Percentiles rank a stretch among this genome's conserved stretches.
phyloP scores from a whole-genome alignment of 2,113 vertebrate species.

The Lanius ludovicianus region DNA sequence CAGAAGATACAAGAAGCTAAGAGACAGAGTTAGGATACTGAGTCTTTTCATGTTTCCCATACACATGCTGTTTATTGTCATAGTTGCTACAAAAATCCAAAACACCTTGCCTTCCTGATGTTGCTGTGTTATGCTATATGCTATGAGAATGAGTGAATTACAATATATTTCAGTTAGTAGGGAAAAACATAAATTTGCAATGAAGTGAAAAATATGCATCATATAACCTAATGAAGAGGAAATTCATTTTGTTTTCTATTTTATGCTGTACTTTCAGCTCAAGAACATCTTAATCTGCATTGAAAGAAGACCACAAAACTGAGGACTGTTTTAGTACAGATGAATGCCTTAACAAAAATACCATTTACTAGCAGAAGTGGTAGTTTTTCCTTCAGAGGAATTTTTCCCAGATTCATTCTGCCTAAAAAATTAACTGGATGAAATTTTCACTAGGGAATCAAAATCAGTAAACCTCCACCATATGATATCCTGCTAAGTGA shows the following conservation, averaged over 20 bases:
- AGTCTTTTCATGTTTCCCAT: not conserved
- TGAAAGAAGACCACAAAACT: constrained; percentile 38
- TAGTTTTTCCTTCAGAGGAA: not conserved
- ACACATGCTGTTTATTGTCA: not conserved
- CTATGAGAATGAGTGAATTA: not conserved
- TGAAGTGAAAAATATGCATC: not conserved
- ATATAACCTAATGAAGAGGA: not conserved
- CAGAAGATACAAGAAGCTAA: not conserved
- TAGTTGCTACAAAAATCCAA: not conserved
- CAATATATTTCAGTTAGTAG: not conserved
- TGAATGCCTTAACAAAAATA: not conserved
- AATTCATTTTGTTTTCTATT: not conserved
- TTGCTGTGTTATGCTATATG: not conserved
- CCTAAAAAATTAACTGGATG: not conserved
- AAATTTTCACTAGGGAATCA: not conserved
- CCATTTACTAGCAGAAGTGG: not conserved
- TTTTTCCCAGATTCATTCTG: not conserved
- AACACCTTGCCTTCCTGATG: not conserved
- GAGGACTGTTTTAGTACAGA: constrained; percentile 4
- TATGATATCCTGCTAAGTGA: not conserved
- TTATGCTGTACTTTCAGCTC: constrained; percentile 1
- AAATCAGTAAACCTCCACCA: not conserved
- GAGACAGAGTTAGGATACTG: not conserved
- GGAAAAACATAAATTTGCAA: not conserved
- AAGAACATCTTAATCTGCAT: constrained; percentile 10